These are phyloP conservation scores for Melinaea marsaeus DNA, from an alignment of 2,888 invertebrate genomes.

Conservation along the genomic window DNA sequence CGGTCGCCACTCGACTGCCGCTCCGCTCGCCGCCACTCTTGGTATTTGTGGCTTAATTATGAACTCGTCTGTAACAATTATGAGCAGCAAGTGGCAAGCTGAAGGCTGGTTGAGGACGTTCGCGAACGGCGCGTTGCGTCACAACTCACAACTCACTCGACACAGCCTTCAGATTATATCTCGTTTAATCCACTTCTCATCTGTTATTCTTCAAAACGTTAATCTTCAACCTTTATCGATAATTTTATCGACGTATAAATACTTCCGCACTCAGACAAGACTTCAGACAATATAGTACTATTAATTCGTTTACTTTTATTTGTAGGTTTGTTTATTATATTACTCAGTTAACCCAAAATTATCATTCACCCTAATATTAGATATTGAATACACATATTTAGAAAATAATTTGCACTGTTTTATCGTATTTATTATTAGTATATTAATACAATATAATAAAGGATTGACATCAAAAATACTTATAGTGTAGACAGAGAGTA, in stretches of 20 bases:
- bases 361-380: too few species aligned
- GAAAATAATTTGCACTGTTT: too few species aligned
- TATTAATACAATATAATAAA: too few species aligned
- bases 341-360: too few species aligned
- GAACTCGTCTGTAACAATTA: slow-evolving; percentile 74
- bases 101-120: slow-evolving; percentile 41
- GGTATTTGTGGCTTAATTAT: slow-evolving; percentile 77
- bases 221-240: slow-evolving; percentile 62
- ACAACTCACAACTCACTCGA: slow-evolving; percentile 39
- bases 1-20: slow-evolving; percentile 74
- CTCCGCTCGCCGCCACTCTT: slow-evolving; percentile 67
- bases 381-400: too few species aligned
- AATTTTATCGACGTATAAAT: slow-evolving; percentile 40
- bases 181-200: slow-evolving; percentile 55
- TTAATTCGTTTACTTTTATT: too few species aligned
- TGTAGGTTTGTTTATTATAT: too few species aligned
- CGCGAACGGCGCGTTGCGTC: slow-evolving; percentile 68
- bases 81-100: slow-evolving; percentile 56
- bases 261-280: too few species aligned
- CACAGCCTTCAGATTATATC: slow-evolving; percentile 69
- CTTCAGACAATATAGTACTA: too few species aligned
- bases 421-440: too few species aligned
- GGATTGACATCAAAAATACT: too few species aligned
- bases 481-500: too few species aligned
- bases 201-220: slow-evolving; percentile 61